Percentiles rank a stretch among this genome's conserved stretches.
Conservation (phyloP, 2,113 vertebrate species). For the Merops nubicus region DNA sequence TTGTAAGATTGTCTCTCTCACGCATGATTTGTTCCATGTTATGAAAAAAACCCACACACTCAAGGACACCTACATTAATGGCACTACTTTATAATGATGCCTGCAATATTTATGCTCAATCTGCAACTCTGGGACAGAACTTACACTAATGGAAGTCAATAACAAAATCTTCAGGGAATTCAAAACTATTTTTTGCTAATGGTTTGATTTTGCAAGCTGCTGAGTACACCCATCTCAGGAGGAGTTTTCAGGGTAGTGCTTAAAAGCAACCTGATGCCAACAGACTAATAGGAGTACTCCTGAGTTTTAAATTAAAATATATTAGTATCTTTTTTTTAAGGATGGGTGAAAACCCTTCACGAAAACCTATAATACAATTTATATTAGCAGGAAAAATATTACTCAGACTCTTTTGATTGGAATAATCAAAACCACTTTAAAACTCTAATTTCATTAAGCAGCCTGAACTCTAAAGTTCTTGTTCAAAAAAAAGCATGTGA, state of each 20-base stretch:
- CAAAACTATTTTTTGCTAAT: constrained; percentile 54
- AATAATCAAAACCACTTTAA: neutral
- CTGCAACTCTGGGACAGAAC: constrained; percentile 19
- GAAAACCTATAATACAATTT: neutral
- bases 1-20: neutral
- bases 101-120: constrained; percentile 44
- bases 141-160: constrained; percentile 50
- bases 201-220: constrained; percentile 43
- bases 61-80: constrained; percentile 42
- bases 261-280: constrained; percentile 44
- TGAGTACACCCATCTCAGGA: neutral
- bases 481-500: neutral
- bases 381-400: neutral
- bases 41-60: constrained; percentile 32
- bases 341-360: neutral
- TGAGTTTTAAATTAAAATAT: neutral
- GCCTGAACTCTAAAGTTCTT: neutral
- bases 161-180: constrained; percentile 48
- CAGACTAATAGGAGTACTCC: neutral
- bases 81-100: constrained; percentile 2
- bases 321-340: neutral
- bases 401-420: neutral
- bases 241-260: neutral
- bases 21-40: neutral
- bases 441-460: neutral